Evolutionary conservation across 2,797 vertebrate species (phyloP).

Genomic region (Danio jaintianensis): DNA sequence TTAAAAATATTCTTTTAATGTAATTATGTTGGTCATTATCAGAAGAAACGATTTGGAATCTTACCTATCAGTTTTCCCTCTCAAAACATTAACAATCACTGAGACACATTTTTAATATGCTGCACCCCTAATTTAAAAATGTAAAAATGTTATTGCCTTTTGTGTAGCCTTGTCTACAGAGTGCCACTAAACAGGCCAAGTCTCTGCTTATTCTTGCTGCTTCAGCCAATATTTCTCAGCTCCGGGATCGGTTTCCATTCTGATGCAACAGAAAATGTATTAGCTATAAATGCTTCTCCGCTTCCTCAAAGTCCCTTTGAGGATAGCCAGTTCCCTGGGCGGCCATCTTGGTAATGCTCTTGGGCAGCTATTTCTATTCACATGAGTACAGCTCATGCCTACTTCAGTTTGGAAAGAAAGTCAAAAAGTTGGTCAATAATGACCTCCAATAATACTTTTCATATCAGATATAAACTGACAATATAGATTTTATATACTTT

Average conservation of each 20-base stretch:
- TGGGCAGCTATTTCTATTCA: not conserved
- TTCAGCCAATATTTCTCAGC: constrained; percentile 13
- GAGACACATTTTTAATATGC: not conserved
- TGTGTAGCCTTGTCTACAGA: not conserved
- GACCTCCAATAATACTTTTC: not conserved
- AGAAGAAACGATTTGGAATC: too few relatives aligned
- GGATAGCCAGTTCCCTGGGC: not conserved
- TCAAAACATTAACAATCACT: not conserved
- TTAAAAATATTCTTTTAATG: too few relatives aligned
- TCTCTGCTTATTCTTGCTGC: not conserved
- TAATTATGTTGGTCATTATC: too few relatives aligned
- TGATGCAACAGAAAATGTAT: not conserved
- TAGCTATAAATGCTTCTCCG: not conserved
- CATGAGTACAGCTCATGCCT: not conserved
- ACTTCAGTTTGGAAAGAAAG: not conserved
- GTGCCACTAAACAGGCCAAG: not conserved
- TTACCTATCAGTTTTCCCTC: too few relatives aligned
- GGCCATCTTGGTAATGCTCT: not conserved
- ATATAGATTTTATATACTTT: too few relatives aligned
- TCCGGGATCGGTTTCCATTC: not conserved
- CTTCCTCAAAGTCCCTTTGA: not conserved
- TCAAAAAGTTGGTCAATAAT: not conserved
- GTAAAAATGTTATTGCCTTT: not conserved
- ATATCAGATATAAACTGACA: not conserved
- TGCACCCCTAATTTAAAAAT: not conserved